Conservation (phyloP, 1,140 invertebrate species). For the fruit fly (Drosophila melanogaster) region Release_6_plus_ISO1_MT NT_033777.3:22928501-22929000, state of each 20-base stretch:
- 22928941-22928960: slow-evolving; percentile 59
- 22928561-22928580: slow-evolving; percentile 64
- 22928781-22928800: slow-evolving; percentile 34
- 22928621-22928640: background rate
- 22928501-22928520: slow-evolving; percentile 61
- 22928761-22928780: slow-evolving; percentile 41
- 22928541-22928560: slow-evolving; percentile 55
- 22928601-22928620: slow-evolving; percentile 14
- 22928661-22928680: slow-evolving; percentile 36
- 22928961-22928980: slow-evolving; percentile 19
- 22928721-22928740: slow-evolving; percentile 4
- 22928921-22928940: slow-evolving; percentile 63
- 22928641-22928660: slow-evolving; percentile 35
- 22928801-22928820: slow-evolving; percentile 36
- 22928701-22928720: background rate
- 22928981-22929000: slow-evolving; percentile 29
- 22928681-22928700: slow-evolving; percentile 22
- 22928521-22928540: slow-evolving; percentile 75
- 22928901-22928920: slow-evolving; percentile 14
- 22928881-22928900: slow-evolving; percentile 69
- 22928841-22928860: slow-evolving; percentile 49
- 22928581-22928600: slow-evolving; percentile 67
- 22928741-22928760: slow-evolving; percentile 43
- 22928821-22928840: slow-evolving; percentile 53
- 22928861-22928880: slow-evolving; percentile 45